Evolutionary conservation across 2,888 invertebrate genomes (phyloP).

Genomic region (Harpalus rufipes): DNA sequence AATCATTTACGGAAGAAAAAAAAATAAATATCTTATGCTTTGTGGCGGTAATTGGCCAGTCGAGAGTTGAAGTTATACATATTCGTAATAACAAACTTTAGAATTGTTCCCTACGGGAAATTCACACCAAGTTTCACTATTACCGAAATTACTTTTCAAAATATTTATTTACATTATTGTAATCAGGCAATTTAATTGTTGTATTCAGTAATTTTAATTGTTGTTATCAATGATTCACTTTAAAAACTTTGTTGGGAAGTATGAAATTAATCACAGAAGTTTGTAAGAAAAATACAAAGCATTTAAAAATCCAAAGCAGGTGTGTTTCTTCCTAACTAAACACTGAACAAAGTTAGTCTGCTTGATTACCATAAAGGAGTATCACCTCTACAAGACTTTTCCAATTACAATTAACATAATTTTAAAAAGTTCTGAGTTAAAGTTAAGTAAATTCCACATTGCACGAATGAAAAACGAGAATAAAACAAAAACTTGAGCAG

Average conservation of each 20-base stretch:
- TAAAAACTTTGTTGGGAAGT: not conserved
- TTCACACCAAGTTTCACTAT: not conserved
- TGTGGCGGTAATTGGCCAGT: not conserved
- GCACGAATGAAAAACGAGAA: constrained; percentile 31
- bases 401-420: constrained; percentile 64
- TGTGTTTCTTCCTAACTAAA: constrained; percentile 21
- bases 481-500: constrained; percentile 36
- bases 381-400: constrained; percentile 61
- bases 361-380: constrained; percentile 49
- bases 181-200: not conserved
- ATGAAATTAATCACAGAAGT: constrained; percentile 17
- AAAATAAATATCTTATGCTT: not conserved
- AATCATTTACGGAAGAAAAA: not conserved
- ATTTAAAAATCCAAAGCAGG: constrained; percentile 51
- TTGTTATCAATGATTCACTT: not conserved
- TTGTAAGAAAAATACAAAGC: constrained; percentile 24
- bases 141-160: not conserved
- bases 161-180: not conserved
- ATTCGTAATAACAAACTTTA: not conserved
- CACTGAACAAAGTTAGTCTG: constrained; percentile 17
- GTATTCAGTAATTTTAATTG: not conserved
- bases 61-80: not conserved
- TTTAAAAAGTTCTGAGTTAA: constrained; percentile 52
- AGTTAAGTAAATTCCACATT: constrained; percentile 39
- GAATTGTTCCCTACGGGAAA: not conserved